These are phyloP conservation scores for Empis livida DNA, from an alignment of 2,888 invertebrate species.

Conservation along the genomic window DNA sequence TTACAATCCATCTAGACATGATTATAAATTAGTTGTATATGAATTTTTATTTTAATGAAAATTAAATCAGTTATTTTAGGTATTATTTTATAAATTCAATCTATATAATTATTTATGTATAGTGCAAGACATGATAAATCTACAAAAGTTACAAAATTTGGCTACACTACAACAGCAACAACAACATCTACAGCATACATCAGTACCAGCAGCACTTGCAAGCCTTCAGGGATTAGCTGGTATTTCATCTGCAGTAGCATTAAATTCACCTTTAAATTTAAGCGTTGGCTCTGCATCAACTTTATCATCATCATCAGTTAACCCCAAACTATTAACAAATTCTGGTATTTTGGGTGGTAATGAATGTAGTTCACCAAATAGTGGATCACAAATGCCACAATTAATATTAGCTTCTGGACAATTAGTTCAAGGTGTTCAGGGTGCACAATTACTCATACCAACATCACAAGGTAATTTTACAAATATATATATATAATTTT, in stretches of 20 bases:
- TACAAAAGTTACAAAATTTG: constrained; percentile 62
- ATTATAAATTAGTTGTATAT: no score
- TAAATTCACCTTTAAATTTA: constrained; percentile 71
- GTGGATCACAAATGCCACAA: constrained; percentile 60
- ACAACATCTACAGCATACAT: constrained; percentile 34
- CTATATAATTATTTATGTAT: constrained; percentile 5
- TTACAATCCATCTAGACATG: no score
- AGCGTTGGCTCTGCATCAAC: constrained; percentile 48
- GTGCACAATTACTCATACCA: constrained; percentile 87
- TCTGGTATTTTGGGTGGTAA: background rate
- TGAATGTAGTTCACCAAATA: constrained; percentile 23
- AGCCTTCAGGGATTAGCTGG: constrained; percentile 45
- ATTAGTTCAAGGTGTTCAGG: constrained; percentile 84
- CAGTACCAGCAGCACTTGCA: constrained; percentile 47
- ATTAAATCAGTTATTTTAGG: no score
- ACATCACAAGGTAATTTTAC: constrained; percentile 71
- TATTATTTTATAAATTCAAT: no score
- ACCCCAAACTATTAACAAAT: constrained; percentile 16
- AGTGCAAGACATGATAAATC: constrained; percentile 39
- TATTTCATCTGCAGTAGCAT: constrained; percentile 41
- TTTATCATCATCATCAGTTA: constrained; percentile 19
- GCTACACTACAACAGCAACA: constrained; percentile 49
- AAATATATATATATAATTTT: background rate
- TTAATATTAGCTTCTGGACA: constrained; percentile 84
- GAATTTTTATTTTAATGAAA: no score